A percentile compares a stretch with the other conserved stretches of the same genome.
Conservation (phyloP, 2,113 vertebrate genomes). For the Hystrix brachyura region DNA sequence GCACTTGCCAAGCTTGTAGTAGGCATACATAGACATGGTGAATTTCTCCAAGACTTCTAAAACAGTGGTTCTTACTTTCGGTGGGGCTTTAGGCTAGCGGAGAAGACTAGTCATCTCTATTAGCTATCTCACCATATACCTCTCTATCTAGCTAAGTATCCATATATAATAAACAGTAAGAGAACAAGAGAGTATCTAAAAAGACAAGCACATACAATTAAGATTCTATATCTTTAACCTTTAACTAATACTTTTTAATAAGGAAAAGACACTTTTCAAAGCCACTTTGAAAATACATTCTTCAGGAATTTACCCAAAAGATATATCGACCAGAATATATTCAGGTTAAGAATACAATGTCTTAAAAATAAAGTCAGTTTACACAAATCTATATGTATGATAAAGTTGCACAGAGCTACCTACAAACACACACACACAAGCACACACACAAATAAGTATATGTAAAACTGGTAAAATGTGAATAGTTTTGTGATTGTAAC, state of each 20-base stretch:
- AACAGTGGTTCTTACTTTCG: neutral
- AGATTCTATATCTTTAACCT: neutral
- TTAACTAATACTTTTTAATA: neutral
- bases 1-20: neutral
- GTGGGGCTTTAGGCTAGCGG: neutral
- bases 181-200: neutral
- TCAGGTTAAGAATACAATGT: neutral
- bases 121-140: neutral
- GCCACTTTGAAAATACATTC: neutral
- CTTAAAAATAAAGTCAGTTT: conserved; percentile 35
- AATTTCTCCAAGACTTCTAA: neutral
- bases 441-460: neutral
- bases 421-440: neutral
- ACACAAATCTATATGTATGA: neutral
- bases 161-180: neutral
- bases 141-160: neutral
- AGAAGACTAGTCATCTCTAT: neutral
- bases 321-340: neutral
- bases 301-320: neutral
- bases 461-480: neutral
- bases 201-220: neutral
- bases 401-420: neutral
- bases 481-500: neutral
- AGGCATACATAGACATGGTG: neutral
- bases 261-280: neutral